A percentile compares a stretch with the other conserved stretches of the same genome.
Evolutionary conservation across 2,888 invertebrate species (phyloP).

Genomic region (Ischnura elegans): DNA sequence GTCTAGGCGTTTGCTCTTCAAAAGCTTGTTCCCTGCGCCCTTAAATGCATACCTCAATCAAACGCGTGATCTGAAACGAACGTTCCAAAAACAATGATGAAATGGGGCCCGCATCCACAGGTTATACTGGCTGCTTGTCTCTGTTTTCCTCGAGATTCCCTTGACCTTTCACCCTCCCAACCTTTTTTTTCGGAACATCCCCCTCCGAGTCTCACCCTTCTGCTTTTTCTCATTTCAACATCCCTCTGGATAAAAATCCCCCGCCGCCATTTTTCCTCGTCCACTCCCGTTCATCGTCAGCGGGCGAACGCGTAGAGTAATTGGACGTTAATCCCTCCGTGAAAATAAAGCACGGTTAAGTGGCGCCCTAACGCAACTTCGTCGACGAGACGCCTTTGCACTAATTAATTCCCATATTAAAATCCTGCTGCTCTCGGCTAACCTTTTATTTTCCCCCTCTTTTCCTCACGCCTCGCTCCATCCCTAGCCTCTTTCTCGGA

Average conservation of each 20-base stretch:
- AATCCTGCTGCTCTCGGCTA: neutral
- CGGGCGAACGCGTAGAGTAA: slow-evolving; percentile 30
- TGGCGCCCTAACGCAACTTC: slow-evolving; percentile 3
- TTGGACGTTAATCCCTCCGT: slow-evolving; percentile 45
- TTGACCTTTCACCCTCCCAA: neutral
- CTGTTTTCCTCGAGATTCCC: neutral
- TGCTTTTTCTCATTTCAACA: too few relatives aligned
- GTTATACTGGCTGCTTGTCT: neutral
- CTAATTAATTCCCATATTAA: slow-evolving; percentile 49
- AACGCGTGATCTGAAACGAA: too few relatives aligned
- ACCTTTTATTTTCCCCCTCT: neutral
- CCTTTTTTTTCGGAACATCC: neutral
- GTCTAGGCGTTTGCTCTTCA: too few relatives aligned
- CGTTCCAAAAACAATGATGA: too few relatives aligned
- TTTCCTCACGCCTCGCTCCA: neutral
- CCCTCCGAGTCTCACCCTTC: neutral
- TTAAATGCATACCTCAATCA: too few relatives aligned
- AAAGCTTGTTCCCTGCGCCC: too few relatives aligned
- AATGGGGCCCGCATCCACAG: neutral
- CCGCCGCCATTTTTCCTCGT: neutral
- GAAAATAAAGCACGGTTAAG: slow-evolving; percentile 16
- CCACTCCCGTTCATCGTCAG: slow-evolving; percentile 3
- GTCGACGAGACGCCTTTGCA: neutral
- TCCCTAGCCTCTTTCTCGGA: neutral
- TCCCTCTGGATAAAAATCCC: neutral